Evolutionary conservation across 2,113 vertebrate genomes (phyloP).

Genomic region (Microcebus murinus): DNA sequence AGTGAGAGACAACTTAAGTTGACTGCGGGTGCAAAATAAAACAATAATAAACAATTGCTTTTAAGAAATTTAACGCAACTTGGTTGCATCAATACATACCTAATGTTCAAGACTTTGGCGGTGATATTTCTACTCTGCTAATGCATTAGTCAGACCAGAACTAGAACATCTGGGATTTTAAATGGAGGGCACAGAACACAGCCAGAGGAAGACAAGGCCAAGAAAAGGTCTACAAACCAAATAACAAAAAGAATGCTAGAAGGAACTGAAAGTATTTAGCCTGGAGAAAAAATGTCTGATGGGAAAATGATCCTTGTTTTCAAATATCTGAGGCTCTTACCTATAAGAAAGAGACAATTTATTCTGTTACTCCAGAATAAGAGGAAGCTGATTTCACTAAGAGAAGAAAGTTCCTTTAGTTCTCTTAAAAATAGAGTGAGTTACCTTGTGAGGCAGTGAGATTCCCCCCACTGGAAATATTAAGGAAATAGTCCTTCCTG

Average conservation of each 20-base stretch:
- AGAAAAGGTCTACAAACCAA: background rate
- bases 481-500: background rate
- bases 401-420: background rate
- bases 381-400: background rate
- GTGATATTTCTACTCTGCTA: background rate
- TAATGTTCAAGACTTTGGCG: background rate
- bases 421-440: background rate
- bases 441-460: background rate
- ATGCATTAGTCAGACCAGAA: constrained; percentile 10
- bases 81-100: background rate
- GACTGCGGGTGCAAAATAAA: background rate
- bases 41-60: background rate
- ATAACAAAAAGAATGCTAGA: constrained; percentile 16
- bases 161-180: background rate
- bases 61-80: constrained; percentile 21
- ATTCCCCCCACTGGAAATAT: background rate
- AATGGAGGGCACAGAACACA: background rate
- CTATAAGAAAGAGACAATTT: background rate
- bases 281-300: background rate
- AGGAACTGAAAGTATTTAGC: constrained; percentile 35
- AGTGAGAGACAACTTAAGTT: background rate
- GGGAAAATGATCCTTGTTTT: background rate
- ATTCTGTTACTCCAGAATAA: constrained; percentile 35
- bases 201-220: background rate
- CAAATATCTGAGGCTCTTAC: constrained; percentile 51